Base-by-base conservation (phyloP, 2,113 vertebrate species). In the Oreochromis aureus region DNA sequence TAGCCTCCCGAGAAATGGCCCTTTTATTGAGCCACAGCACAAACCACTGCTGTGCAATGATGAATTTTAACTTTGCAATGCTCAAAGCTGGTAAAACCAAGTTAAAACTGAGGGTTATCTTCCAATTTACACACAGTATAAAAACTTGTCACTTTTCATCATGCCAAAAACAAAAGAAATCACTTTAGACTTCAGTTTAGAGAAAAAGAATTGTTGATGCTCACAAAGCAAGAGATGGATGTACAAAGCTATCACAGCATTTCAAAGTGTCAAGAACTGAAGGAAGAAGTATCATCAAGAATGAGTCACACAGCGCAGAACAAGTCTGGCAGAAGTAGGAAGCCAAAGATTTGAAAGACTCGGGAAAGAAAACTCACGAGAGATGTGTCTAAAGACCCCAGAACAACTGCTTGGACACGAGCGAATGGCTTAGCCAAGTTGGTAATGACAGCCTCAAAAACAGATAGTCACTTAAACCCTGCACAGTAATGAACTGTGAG, bases 91-190 rank as follows among this genome's bases (percentile, higher is more conserved):
- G 61, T 22, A 39, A 39, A 39, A 39, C 61, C 61, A 22, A 66
- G 61, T 66, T 39, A 66, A 66, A 66, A 66, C 19, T 2, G 32
- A 66, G 61, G 1, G 19, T 39, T 3, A 66, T n/a, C 32, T 66
- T 66, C 61, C 61, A 66, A 39, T 36, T 66, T 66, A 66, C 10
- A 66, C 61, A n/a, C 19, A 66, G 61, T 22, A 39, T 66, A 66
- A 66, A 66, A 66, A 66, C 34, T 13, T 39, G 61, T 66, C 19
- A 66, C 10, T 66, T 66, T 10, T 66, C 34, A 66, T 66, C 61
- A 66, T 39, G 18, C 4, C 61, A 39, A 66, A 39, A 66, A 66
- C 34, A 39, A 39, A 39, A 66, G 61, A 66, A 66, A 39, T n/a
- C 6, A 36, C 4, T 36, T 66, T n/a, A 66, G 61, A 39, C 34